These are phyloP conservation scores for Ceratosolen solmsi DNA, from an alignment of 1,140 invertebrate species.

Conservation along the genomic window DNA sequence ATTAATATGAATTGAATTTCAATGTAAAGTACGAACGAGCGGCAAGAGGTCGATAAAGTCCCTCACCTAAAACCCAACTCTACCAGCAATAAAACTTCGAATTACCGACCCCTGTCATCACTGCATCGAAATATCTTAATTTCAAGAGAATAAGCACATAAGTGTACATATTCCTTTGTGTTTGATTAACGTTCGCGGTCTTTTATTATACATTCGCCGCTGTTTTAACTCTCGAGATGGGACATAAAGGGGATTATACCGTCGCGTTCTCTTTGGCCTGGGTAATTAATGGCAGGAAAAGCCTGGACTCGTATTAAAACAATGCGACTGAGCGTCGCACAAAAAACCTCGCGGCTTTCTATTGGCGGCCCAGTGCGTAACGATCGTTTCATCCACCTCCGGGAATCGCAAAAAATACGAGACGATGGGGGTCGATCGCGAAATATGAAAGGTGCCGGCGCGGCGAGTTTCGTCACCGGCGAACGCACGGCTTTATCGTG, in stretches of 20 bases:
- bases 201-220: too few species aligned
- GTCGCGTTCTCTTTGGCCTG: not conserved
- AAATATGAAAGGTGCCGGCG: constrained; percentile 9
- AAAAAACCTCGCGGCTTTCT: not conserved
- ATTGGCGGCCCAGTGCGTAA: not conserved
- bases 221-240: not conserved
- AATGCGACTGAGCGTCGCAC: not conserved
- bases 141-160: too few species aligned
- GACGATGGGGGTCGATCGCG: not conserved
- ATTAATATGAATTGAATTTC: too few species aligned
- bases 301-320: not conserved
- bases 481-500: not conserved
- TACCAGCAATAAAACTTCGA: too few species aligned
- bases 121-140: not conserved
- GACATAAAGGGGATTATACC: not conserved
- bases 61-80: too few species aligned
- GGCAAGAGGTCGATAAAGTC: too few species aligned
- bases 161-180: not conserved
- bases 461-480: constrained; percentile 26
- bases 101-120: too few species aligned
- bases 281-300: not conserved
- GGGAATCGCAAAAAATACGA: not conserved
- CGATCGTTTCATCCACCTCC: not conserved
- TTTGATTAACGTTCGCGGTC: not conserved
- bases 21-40: too few species aligned